Percentiles rank a stretch among this genome's conserved stretches.
These are phyloP conservation scores for Chanos chanos DNA, from an alignment of 2,797 vertebrate genomes.

Conservation along the genomic window DNA sequence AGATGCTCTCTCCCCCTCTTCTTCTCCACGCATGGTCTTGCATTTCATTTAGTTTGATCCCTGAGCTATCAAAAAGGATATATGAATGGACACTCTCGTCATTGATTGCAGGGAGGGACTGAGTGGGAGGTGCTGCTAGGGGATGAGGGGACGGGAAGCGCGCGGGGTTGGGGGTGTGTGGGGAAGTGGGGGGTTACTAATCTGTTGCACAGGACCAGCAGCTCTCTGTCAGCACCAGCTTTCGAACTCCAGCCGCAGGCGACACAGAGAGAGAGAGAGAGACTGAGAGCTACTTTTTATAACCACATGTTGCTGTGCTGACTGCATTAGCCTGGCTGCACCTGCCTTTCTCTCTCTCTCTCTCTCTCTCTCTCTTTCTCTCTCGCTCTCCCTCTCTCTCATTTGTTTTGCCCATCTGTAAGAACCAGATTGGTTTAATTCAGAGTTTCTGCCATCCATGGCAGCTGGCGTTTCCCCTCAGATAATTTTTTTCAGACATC, in stretches of 20 bases:
- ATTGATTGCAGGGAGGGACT: constrained; percentile 47
- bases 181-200: constrained; percentile 50
- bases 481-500: constrained; percentile 43
- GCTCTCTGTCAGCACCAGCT: constrained; percentile 26
- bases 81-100: constrained; percentile 58
- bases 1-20: constrained; percentile 4
- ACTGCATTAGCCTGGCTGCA: constrained; percentile 52
- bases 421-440: constrained; percentile 48
- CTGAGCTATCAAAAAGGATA: constrained; percentile 48
- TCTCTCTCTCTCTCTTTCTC: neutral
- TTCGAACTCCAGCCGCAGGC: constrained; percentile 56
- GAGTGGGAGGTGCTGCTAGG: constrained; percentile 58
- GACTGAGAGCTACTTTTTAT: constrained; percentile 57
- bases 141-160: constrained; percentile 15
- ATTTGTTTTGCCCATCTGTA: constrained; percentile 38
- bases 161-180: constrained; percentile 24
- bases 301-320: constrained; percentile 75
- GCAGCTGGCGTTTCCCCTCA: constrained; percentile 61
- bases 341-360: constrained; percentile 14
- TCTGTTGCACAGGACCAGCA: constrained; percentile 50
- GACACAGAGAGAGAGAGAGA: constrained; percentile 36
- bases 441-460: constrained; percentile 70
- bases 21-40: constrained; percentile 31
- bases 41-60: constrained; percentile 49
- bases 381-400: constrained; percentile 16